Conservation (phyloP, 1,140 invertebrate genomes). For the Luehdorfia chinensis region DNA sequence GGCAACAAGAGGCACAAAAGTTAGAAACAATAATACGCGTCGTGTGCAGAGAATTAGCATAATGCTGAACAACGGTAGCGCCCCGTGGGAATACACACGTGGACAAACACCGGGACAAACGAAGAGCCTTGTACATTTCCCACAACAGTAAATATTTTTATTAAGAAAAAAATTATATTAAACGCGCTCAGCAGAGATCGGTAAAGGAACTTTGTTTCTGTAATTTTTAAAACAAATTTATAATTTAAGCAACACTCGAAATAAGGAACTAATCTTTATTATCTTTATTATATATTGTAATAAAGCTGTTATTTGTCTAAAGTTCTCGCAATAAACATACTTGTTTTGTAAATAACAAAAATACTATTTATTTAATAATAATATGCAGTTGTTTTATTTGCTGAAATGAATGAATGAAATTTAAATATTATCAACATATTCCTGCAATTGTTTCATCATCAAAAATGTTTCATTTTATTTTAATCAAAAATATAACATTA, state of each 20-base stretch:
- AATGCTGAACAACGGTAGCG: constrained; percentile 57
- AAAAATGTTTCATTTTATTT: too few relatives aligned
- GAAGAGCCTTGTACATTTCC: constrained; percentile 26
- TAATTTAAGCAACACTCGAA: neutral
- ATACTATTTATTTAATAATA: too few relatives aligned
- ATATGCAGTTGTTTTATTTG: too few relatives aligned
- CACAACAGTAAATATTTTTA: constrained; percentile 24
- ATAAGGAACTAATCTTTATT: too few relatives aligned
- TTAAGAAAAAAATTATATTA: constrained; percentile 33
- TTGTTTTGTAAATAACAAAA: too few relatives aligned
- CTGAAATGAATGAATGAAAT: too few relatives aligned
- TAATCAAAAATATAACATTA: too few relatives aligned
- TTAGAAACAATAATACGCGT: constrained; percentile 52
- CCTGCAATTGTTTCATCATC: too few relatives aligned
- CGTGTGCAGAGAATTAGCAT: constrained; percentile 61
- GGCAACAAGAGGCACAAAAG: constrained; percentile 38
- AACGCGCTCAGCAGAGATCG: neutral
- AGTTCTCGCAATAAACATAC: too few relatives aligned
- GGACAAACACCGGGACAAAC: constrained; percentile 50
- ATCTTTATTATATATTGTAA: too few relatives aligned
- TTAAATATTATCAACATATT: too few relatives aligned
- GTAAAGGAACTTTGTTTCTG: neutral
- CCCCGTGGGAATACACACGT: constrained; percentile 57
- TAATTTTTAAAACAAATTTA: constrained; percentile 1
- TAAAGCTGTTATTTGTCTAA: too few relatives aligned